These are phyloP conservation scores for Laterallus jamaicensis DNA, from an alignment of 2,113 vertebrate genomes.

Conservation along the genomic window DNA sequence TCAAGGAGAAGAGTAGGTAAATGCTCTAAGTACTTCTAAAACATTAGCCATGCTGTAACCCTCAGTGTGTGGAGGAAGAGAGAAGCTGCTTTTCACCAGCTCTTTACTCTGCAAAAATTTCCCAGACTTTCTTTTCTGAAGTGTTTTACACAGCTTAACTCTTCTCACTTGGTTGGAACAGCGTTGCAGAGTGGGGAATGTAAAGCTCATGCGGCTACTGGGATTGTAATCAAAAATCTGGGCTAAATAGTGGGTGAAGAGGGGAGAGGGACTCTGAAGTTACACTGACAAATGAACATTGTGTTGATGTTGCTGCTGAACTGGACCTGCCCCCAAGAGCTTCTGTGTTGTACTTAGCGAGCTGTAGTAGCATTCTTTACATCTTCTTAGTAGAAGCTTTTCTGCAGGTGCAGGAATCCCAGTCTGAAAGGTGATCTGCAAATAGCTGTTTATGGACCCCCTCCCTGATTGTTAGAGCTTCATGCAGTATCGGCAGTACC, in stretches of 20 bases:
- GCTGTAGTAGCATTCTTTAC: fast-evolving
- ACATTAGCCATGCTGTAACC: background rate
- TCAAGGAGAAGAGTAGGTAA: background rate
- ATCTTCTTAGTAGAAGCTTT: background rate
- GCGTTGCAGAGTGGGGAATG: background rate
- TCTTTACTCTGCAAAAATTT: background rate
- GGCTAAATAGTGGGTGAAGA: background rate
- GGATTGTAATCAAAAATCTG: background rate
- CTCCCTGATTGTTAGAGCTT: background rate
- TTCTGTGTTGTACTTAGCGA: background rate
- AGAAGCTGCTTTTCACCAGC: background rate
- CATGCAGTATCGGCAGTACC: background rate
- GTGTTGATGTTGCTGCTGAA: background rate
- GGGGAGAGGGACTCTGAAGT: background rate
- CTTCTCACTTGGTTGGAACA: background rate
- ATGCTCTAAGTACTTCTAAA: background rate
- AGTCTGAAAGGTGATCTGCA: background rate
- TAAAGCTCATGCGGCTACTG: background rate
- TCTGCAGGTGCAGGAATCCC: background rate
- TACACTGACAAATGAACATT: background rate
- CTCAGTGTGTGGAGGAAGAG: background rate
- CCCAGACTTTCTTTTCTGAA: background rate
- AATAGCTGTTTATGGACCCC: background rate
- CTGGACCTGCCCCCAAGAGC: background rate
- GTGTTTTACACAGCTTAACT: background rate